Percentiles rank a stretch among this genome's conserved stretches.
These are phyloP conservation scores for Dascillus cervinus DNA, from an alignment of 2,888 invertebrate species.

Conservation along the genomic window DNA sequence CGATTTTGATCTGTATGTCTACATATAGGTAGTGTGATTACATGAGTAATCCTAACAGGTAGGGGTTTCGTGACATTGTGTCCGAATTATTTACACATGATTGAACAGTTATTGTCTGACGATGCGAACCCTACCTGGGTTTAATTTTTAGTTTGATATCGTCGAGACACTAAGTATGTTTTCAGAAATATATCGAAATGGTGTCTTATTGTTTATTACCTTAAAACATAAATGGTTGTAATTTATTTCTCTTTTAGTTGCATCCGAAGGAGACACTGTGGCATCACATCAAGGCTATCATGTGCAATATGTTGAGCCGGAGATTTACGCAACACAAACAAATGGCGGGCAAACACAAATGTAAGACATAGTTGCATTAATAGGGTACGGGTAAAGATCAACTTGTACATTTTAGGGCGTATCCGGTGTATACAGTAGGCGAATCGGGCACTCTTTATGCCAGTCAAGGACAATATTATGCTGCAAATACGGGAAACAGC, in stretches of 20 bases:
- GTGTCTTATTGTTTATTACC: too few relatives aligned
- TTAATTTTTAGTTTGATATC: too few relatives aligned
- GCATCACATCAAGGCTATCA: constrained; percentile 54
- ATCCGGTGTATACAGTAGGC: constrained; percentile 71
- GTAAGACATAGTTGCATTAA: too few relatives aligned
- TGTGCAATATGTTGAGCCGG: constrained; percentile 68
- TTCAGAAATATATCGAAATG: too few relatives aligned
- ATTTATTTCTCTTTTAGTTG: constrained; percentile 24
- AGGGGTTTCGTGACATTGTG: constrained; percentile 21
- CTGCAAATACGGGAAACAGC: constrained; percentile 58
- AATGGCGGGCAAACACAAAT: constrained; percentile 52
- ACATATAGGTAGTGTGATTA: constrained; percentile 6
- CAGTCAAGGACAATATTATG: constrained; percentile 65
- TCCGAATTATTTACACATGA: constrained; percentile 18
- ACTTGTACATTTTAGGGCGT: too few relatives aligned
- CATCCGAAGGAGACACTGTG: constrained; percentile 55
- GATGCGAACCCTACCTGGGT: background rate
- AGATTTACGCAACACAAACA: constrained; percentile 53
- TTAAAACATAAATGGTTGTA: background rate
- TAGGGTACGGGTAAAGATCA: too few relatives aligned
- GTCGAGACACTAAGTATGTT: too few relatives aligned
- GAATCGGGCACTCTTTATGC: constrained; percentile 53
- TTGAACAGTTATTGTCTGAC: constrained; percentile 11
- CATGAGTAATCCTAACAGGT: constrained; percentile 19
- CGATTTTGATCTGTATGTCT: constrained; percentile 2